Percentiles rank a stretch among this genome's conserved stretches.
Conservation (phyloP, 2,888 invertebrate species). For the Sylvicola fuscatus region DNA sequence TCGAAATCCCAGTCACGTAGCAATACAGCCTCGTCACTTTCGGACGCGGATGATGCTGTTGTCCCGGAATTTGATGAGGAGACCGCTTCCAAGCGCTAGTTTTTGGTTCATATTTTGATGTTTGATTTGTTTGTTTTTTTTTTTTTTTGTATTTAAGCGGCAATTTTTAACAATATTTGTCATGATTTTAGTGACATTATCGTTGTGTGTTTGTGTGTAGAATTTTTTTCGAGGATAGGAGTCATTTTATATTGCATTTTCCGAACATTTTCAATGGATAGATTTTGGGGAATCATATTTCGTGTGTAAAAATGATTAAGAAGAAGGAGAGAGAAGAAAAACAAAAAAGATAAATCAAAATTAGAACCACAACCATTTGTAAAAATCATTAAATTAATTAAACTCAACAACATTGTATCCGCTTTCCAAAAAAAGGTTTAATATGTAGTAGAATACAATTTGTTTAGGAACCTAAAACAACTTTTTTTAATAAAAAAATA, state of each 20-base stretch:
- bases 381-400: constrained; percentile 3
- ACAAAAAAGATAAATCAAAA: constrained; percentile 13
- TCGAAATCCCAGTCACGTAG: constrained; percentile 78
- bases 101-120: background rate
- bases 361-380: constrained; percentile 27
- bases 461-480: too few relatives aligned
- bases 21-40: constrained; percentile 56
- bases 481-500: too few relatives aligned
- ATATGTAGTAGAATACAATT: too few relatives aligned
- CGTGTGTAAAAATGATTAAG: constrained; percentile 6
- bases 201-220: too few relatives aligned
- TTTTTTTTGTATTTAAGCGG: background rate
- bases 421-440: too few relatives aligned
- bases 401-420: too few relatives aligned
- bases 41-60: constrained; percentile 20
- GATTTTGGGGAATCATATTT: constrained; percentile 1
- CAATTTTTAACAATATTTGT: background rate
- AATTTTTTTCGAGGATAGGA: too few relatives aligned
- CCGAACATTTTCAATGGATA: background rate
- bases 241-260: background rate
- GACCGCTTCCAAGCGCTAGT: background rate
- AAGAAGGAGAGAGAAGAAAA: constrained; percentile 13
- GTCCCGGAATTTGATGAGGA: constrained; percentile 12
- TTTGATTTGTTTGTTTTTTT: background rate
- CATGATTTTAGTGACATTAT: too few relatives aligned